Evolutionary conservation across 2,113 vertebrate genomes (phyloP).

Genomic region (Ammodytes marinus): DNA sequence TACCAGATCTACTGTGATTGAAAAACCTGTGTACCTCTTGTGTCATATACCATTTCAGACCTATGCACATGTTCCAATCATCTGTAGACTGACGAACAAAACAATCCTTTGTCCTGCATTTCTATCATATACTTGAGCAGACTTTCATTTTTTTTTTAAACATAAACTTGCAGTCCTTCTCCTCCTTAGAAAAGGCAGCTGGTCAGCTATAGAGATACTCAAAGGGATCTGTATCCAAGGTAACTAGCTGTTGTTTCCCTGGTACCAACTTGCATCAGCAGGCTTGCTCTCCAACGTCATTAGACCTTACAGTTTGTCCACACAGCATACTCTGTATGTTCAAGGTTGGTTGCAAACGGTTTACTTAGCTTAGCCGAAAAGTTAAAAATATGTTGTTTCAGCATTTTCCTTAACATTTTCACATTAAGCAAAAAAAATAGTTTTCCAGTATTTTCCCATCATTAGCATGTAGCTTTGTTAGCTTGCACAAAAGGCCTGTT

Average conservation of each 20-base stretch:
- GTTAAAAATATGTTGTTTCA: background rate
- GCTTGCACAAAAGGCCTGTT: background rate
- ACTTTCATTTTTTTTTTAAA: constrained; percentile 6
- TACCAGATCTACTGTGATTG: background rate
- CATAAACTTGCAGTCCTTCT: constrained; percentile 1
- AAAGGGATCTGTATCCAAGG: constrained; percentile 51
- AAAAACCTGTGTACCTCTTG: background rate
- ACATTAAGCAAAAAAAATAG: background rate
- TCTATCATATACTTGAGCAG: constrained; percentile 1
- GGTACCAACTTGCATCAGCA: constrained; percentile 41
- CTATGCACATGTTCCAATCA: background rate
- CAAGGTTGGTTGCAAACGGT: background rate
- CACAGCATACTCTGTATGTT: background rate
- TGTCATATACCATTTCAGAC: background rate
- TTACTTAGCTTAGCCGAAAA: background rate
- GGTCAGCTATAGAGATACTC: background rate
- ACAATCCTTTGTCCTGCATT: background rate
- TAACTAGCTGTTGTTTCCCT: constrained; percentile 70
- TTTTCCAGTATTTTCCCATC: background rate
- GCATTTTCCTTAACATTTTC: background rate
- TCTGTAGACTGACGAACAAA: background rate
- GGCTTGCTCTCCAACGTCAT: constrained; percentile 2
- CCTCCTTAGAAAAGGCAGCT: background rate
- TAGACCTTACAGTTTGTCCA: background rate
- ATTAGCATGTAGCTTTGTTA: background rate